Conservation (phyloP, 64 coral and sea anemone genomes). For the Exaiptasia diaphana region DNA sequence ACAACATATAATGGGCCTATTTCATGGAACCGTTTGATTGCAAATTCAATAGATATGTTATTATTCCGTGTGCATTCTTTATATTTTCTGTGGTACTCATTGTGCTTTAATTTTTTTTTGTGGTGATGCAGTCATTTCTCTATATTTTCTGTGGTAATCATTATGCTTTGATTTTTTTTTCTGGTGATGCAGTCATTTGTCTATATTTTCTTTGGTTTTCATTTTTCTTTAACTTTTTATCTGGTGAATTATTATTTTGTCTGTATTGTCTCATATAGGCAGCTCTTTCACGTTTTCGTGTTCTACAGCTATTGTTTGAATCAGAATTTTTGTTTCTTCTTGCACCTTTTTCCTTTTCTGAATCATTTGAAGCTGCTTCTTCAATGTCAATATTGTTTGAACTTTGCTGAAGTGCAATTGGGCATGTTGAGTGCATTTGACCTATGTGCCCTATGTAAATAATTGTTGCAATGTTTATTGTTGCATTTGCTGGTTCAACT, state of each 20-base stretch:
- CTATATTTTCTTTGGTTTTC: background rate
- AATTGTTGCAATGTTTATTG: background rate
- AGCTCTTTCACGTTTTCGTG: constrained; percentile 40
- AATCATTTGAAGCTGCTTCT: constrained; percentile 41
- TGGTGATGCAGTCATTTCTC: background rate
- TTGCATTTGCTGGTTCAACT: constrained; percentile 2
- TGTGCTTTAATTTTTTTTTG: background rate
- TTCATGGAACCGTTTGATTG: background rate
- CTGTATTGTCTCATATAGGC: constrained; percentile 6
- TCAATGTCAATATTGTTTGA: constrained; percentile 51
- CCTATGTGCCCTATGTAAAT: constrained; percentile 9
- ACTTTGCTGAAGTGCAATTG: constrained; percentile 41
- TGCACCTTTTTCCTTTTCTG: constrained; percentile 12
- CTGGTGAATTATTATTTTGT: background rate
- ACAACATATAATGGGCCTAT: constrained; percentile 7
- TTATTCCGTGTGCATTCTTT: background rate
- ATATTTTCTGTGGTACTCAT: background rate
- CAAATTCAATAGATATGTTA: background rate
- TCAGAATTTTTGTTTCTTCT: background rate
- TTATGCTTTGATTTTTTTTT: background rate
- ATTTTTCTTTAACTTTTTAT: constrained; percentile 3
- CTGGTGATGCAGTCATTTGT: background rate
- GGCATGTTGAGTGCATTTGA: constrained; percentile 1
- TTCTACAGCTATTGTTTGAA: constrained; percentile 36
- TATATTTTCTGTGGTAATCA: constrained; percentile 5